Base-by-base conservation (phyloP, 2,888 invertebrate genomes). In the Creontiades dilutus region DNA sequence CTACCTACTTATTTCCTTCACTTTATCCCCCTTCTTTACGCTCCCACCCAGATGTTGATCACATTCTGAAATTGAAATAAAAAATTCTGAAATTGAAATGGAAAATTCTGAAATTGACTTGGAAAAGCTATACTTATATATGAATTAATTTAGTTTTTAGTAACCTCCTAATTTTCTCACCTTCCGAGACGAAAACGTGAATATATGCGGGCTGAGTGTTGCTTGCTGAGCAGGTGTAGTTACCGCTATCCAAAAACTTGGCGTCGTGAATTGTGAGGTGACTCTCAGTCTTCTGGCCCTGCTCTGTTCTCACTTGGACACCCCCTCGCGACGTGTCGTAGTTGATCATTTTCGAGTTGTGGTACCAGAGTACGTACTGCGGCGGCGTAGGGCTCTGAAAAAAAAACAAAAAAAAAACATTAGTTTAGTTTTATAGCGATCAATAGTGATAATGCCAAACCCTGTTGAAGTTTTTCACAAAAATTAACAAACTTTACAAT, bases 301-400 rank as follows among this genome's bases (percentile, higher is more conserved):
- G 97, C 93, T 96, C 96, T 92, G 97, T 97, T 93, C 96, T 95
- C 93, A 98, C 97, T 92, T 95, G 95, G 92, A 97, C 97, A 92
- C 96, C 96, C 92, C 97, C 96, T 93, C 97, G 95, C 92, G 96
- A 95, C 92, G 95, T 96, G 94, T 98, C 97, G 94, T 97, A 98
- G 95, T 98, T 98, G 94, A 98, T 97, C 96, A 98, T 97, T 93
- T 97, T 96, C 94, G 96, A 96, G 94, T 98, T 97, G 95, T 98
- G 98, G 94, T 97, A 98, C 98, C 98, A 98, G 94, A 98, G 98
- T 93, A 98, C 97, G 94, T 97, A 98, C 94, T 97, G 97, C 92
- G 98, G 98, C 92, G 97, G 98, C 93, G 96, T 97, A 89, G 98
- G 98, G 93, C 97, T 97, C 97, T 97, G 95, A 4, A 95, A 95